Base-by-base conservation (phyloP, 2,113 vertebrate genomes). In the Periophthalmus modestus region DNA sequence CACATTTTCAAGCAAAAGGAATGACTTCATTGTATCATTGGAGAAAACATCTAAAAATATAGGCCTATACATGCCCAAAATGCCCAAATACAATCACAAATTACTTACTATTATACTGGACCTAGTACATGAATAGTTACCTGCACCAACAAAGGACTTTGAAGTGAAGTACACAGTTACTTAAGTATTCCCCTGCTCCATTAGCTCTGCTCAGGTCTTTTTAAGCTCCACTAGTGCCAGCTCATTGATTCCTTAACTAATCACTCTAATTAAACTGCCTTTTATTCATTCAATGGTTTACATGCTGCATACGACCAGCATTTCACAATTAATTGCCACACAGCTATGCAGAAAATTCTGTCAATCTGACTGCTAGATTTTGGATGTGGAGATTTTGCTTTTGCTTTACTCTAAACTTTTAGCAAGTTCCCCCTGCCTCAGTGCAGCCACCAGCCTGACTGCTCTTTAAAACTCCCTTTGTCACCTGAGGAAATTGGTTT, bases 211-310 rank as follows among this genome's bases (percentile, higher is more conserved):
- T 71, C 72, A 70, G 74, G 82, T 79, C 76, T 88, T 80, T 77
- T 70, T 87, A 75, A 86, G 87, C 80, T 80, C 73, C 73, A 76
- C 82, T 81, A 77, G 89, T 87, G 86, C 86, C 89, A 90, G 89
- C 86, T 87, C 87, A 92, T 90, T 92, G 90, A 92, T 92, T 91
- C 79, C 78, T 85, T 88, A 89, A 89, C 90, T 90, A 90, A 88
- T 91, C 86, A 70, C 86, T 78, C 83, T 90, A 89, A 92, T 91
- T 90, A 90, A 92, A 90, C 89, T 80, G 87, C 89, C 83, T 91
- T 90, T 90, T 87, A 87, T 85, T 90, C 85, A 82, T 89, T 83
- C 88, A 82, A 65, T 75, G 78, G 74, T 86, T 86, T 87, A 89
- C 85, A 90, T 79, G 81, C 81, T 79, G 82, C 34, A 74, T 74